Conservation (phyloP, 2,113 vertebrate species). For the Brachyistius frenatus region DNA sequence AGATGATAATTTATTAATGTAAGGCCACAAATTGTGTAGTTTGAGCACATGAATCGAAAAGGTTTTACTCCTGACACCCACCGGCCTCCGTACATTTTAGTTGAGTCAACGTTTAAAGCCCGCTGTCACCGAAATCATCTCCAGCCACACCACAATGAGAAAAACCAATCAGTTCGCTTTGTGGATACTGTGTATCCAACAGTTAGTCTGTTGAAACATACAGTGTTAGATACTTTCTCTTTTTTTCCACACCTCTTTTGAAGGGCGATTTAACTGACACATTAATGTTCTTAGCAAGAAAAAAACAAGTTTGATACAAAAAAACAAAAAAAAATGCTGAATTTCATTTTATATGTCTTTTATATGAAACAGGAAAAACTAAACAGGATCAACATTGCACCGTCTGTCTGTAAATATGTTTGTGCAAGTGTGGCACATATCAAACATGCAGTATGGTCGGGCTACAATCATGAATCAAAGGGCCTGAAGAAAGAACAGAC, state of each 20-base stretch:
- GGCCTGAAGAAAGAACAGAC: constrained; percentile 36
- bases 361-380: constrained; percentile 85
- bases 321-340: constrained; percentile 81
- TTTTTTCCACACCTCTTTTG: constrained; percentile 88
- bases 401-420: constrained; percentile 44
- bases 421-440: constrained; percentile 34
- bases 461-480: constrained; percentile 56
- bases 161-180: constrained; percentile 86
- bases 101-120: constrained; percentile 17
- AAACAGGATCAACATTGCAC: constrained; percentile 82
- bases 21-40: no score
- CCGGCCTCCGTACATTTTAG: constrained; percentile 3
- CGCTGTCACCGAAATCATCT: constrained; percentile 37
- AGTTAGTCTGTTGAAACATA: constrained; percentile 86
- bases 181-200: constrained; percentile 98
- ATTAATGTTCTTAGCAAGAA: constrained; percentile 61
- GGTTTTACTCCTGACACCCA: constrained; percentile 2
- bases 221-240: constrained; percentile 85
- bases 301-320: constrained; percentile 89
- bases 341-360: constrained; percentile 96
- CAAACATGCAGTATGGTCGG: constrained; percentile 27
- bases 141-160: constrained; percentile 62
- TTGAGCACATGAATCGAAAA: neutral
- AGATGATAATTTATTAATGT: neutral
- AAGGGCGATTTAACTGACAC: constrained; percentile 83